Conservation (phyloP, 92 coral and sea anemone species). For the Diadumene lineata region DNA sequence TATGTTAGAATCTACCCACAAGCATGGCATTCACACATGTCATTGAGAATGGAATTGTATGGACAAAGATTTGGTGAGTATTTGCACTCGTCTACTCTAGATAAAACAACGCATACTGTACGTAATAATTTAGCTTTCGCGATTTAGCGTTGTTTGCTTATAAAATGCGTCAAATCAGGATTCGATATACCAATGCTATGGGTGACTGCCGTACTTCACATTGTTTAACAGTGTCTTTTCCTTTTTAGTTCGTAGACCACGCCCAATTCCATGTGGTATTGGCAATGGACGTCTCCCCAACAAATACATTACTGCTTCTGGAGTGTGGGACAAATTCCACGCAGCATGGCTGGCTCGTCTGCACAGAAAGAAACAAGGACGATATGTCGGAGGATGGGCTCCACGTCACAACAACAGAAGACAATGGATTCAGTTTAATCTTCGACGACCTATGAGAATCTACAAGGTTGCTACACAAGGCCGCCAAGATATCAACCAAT, state of each 20-base stretch:
- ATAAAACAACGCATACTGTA: too few relatives aligned
- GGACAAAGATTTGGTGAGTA: slow-evolving; percentile 51
- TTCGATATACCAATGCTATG: too few relatives aligned
- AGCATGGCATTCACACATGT: slow-evolving; percentile 50
- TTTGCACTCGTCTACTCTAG: too few relatives aligned
- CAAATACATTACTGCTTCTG: slow-evolving; percentile 58
- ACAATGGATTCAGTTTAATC: slow-evolving; percentile 76
- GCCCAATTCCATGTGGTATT: slow-evolving; percentile 49
- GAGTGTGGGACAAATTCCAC: slow-evolving; percentile 52
- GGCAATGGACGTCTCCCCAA: slow-evolving; percentile 47
- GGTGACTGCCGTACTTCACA: not conserved
- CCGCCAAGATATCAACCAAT: slow-evolving; percentile 65
- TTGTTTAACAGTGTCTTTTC: too few relatives aligned
- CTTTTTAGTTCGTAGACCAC: slow-evolving; percentile 27
- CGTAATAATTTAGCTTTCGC: too few relatives aligned
- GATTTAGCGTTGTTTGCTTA: too few relatives aligned
- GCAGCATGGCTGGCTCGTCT: slow-evolving; percentile 77
- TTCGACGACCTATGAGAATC: slow-evolving; percentile 50
- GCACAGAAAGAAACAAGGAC: slow-evolving; percentile 52
- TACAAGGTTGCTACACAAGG: slow-evolving; percentile 71
- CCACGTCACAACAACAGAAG: slow-evolving; percentile 65
- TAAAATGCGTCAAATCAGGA: too few relatives aligned
- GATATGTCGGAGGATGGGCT: slow-evolving; percentile 78
- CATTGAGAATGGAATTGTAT: slow-evolving; percentile 58
- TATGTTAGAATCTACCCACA: slow-evolving; percentile 46